Conservation (phyloP, 2,113 vertebrate genomes). For the Phoenicopterus ruber region DNA sequence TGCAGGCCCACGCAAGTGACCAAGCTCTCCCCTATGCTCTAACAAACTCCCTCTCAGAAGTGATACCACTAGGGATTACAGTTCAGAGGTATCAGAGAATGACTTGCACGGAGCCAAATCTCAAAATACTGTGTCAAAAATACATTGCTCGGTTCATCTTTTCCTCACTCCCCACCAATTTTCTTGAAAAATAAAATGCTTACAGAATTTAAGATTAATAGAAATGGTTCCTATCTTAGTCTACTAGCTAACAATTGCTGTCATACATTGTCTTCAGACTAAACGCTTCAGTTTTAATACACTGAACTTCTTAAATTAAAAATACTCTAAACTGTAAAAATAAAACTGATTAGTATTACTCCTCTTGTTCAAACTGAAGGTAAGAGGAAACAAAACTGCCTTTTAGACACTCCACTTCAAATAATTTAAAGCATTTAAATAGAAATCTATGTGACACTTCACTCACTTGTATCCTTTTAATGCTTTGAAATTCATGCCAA, state of each 20-base stretch:
- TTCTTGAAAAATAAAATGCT: background rate
- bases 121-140: background rate
- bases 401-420: background rate
- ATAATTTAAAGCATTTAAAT: conserved; percentile 2
- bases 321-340: background rate
- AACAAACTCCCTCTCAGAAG: background rate
- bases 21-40: background rate
- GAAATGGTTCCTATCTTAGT: background rate
- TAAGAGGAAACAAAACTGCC: background rate
- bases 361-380: background rate
- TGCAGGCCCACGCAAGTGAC: background rate
- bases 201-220: background rate
- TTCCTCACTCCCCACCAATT: background rate
- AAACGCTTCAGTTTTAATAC: background rate
- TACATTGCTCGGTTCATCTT: background rate
- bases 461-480: background rate
- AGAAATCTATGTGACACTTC: background rate
- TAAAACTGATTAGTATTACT: background rate
- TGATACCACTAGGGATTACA: background rate
- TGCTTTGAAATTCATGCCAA: conserved; percentile 43
- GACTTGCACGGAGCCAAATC: background rate
- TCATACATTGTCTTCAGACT: background rate
- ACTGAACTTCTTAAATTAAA: background rate
- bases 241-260: background rate
- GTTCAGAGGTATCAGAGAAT: background rate